A percentile compares a stretch with the other conserved stretches of the same genome.
Conservation (phyloP, 1,140 invertebrate genomes). For the Drosophila burlai region DNA sequence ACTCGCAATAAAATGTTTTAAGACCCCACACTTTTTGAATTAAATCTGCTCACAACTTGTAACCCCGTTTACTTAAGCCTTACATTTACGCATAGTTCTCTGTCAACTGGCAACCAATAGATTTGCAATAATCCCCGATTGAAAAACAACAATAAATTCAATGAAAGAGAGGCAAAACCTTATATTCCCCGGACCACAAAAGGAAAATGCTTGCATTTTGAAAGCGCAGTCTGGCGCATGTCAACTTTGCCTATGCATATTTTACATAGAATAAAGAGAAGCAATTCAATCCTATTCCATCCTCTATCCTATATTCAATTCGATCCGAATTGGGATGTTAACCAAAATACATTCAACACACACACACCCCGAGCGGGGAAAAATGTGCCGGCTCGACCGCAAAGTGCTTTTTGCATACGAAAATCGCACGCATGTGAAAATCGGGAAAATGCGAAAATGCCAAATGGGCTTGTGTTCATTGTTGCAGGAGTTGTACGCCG, state of each 20-base stretch:
- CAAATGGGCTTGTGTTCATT: constrained; percentile 48
- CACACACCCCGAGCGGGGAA: not conserved
- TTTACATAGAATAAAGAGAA: constrained; percentile 25
- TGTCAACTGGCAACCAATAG: not conserved
- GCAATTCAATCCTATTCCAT: constrained; percentile 7
- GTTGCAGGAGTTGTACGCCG: constrained; percentile 18
- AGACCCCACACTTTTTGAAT: not conserved
- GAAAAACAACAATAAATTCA: constrained; percentile 22
- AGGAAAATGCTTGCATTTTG: constrained; percentile 10
- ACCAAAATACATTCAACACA: constrained; percentile 36
- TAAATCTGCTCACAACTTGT: not conserved
- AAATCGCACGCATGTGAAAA: constrained; percentile 40
- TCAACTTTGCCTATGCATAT: constrained; percentile 51
- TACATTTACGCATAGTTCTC: not conserved
- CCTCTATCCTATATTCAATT: not conserved
- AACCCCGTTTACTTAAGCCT: constrained; percentile 1
- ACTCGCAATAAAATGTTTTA: too few relatives aligned
- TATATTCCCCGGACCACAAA: constrained; percentile 38
- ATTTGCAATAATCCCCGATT: not conserved
- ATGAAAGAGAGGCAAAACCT: constrained; percentile 17
- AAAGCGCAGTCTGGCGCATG: constrained; percentile 3
- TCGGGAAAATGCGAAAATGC: constrained; percentile 46
- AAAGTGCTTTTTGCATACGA: constrained; percentile 54
- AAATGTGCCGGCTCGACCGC: constrained; percentile 29
- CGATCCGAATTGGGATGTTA: not conserved